Percentiles rank a stretch among this genome's conserved stretches.
Conservation (phyloP, 2,113 vertebrate genomes). For the Propithecus coquereli region DNA sequence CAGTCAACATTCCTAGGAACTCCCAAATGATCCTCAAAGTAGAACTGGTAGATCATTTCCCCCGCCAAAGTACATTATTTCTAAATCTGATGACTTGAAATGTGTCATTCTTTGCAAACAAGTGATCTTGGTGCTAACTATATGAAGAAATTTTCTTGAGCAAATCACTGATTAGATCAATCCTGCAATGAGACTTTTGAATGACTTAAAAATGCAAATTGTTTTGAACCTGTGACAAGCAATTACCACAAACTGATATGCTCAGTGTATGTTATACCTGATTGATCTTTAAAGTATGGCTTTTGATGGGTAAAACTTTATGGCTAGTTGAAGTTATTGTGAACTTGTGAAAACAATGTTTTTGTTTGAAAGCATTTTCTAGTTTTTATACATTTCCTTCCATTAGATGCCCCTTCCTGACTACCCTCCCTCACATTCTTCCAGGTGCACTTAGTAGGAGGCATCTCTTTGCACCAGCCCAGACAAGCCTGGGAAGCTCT, state of each 20-base stretch:
- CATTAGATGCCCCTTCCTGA: background rate
- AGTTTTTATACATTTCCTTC: background rate
- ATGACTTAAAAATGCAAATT: slow-evolving; percentile 6
- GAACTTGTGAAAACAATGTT: background rate
- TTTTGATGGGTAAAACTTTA: background rate
- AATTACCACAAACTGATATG: background rate
- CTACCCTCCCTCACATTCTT: background rate
- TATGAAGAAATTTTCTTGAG: slow-evolving; percentile 1
- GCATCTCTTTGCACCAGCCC: background rate
- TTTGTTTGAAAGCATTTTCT: background rate
- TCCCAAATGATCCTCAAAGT: background rate
- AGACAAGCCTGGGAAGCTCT: background rate
- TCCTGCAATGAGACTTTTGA: background rate
- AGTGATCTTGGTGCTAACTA: background rate
- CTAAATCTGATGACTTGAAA: background rate
- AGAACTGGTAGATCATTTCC: background rate
- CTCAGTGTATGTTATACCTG: background rate
- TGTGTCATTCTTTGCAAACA: background rate
- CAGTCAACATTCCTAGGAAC: background rate
- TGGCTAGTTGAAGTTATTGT: background rate
- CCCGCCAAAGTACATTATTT: background rate
- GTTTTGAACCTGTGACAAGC: background rate
- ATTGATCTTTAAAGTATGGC: background rate
- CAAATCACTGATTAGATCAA: background rate
- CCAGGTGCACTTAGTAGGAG: background rate